phyloP scores from a whole-genome alignment of 2,113 vertebrate genomes.

The Melozone crissalis region DNA sequence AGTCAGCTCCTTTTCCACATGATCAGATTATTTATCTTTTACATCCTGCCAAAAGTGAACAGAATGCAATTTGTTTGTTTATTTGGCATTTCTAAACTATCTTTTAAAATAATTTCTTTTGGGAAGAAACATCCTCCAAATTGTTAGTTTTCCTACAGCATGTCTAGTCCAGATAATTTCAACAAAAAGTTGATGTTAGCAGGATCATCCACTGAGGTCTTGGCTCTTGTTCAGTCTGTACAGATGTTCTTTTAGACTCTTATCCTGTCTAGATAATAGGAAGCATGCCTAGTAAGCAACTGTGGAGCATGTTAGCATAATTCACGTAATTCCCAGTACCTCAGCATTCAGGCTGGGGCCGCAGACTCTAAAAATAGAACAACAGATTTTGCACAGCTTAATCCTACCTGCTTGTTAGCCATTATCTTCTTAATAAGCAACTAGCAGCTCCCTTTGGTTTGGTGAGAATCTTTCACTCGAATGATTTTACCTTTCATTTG shows the following conservation, averaged over 20 bases:
- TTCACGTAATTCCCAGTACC: slow-evolving; percentile 48
- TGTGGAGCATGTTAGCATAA: slow-evolving; percentile 52
- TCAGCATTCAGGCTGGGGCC: slow-evolving; percentile 23
- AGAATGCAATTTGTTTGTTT: slow-evolving; percentile 72
- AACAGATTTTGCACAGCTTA: slow-evolving; percentile 6
- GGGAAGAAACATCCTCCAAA: slow-evolving; percentile 47
- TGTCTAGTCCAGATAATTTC: slow-evolving; percentile 58
- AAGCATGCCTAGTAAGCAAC: slow-evolving; percentile 62
- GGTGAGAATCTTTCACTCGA: not conserved
- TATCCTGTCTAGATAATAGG: slow-evolving; percentile 65
- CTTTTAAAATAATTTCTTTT: slow-evolving; percentile 54
- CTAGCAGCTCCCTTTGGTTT: not conserved
- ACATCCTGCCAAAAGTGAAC: slow-evolving; percentile 63
- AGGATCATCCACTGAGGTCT: slow-evolving; percentile 40
- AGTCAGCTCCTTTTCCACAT: slow-evolving; percentile 68
- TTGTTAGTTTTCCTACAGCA: slow-evolving; percentile 58
- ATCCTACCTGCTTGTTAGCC: slow-evolving; percentile 52
- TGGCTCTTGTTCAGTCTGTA: slow-evolving; percentile 54
- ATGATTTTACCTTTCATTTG: not conserved
- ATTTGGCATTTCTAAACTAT: slow-evolving; percentile 61
- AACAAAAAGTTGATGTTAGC: slow-evolving; percentile 57
- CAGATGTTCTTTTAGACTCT: slow-evolving; percentile 71
- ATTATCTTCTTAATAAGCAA: slow-evolving; percentile 47
- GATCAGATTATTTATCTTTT: slow-evolving; percentile 73
- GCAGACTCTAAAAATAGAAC: slow-evolving; percentile 40